These are phyloP conservation scores for Drosophila gunungcola DNA, from an alignment of 1,140 invertebrate genomes.

Conservation along the genomic window DNA sequence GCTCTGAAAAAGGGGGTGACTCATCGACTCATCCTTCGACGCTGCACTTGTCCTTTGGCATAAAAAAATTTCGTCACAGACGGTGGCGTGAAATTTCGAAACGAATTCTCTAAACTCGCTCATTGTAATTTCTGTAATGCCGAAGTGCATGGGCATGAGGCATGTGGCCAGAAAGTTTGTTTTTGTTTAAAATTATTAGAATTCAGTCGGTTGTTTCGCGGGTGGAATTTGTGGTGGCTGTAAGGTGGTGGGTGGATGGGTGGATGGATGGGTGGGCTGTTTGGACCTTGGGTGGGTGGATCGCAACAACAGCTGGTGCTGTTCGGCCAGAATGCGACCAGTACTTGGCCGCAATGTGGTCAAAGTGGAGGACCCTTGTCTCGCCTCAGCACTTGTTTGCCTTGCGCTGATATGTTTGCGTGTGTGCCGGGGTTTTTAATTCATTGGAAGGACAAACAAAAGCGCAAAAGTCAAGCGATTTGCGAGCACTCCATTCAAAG, in stretches of 20 bases:
- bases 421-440: constrained; percentile 62
- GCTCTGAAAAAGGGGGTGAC: constrained; percentile 27
- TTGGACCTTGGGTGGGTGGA: neutral
- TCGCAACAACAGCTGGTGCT: constrained; percentile 61
- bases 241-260: constrained; percentile 11
- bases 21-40: constrained; percentile 48
- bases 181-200: constrained; percentile 81
- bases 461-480: constrained; percentile 66
- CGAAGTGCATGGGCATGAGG: constrained; percentile 52
- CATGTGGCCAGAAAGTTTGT: constrained; percentile 66
- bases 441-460: constrained; percentile 48
- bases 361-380: constrained; percentile 48
- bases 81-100: constrained; percentile 84
- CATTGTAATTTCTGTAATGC: constrained; percentile 80
- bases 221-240: constrained; percentile 42
- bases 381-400: constrained; percentile 41
- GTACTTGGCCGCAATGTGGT: constrained; percentile 73
- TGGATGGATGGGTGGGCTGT: neutral
- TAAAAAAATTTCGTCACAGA: constrained; percentile 81
- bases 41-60: constrained; percentile 66
- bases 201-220: constrained; percentile 73
- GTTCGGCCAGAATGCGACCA: constrained; percentile 59
- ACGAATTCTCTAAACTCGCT: constrained; percentile 80
- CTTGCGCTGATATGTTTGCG: constrained; percentile 39
- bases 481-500: constrained; percentile 6